These are phyloP conservation scores for Pogonognathellus flavescens DNA, from an alignment of 1,140 invertebrate species.

Conservation along the genomic window DNA sequence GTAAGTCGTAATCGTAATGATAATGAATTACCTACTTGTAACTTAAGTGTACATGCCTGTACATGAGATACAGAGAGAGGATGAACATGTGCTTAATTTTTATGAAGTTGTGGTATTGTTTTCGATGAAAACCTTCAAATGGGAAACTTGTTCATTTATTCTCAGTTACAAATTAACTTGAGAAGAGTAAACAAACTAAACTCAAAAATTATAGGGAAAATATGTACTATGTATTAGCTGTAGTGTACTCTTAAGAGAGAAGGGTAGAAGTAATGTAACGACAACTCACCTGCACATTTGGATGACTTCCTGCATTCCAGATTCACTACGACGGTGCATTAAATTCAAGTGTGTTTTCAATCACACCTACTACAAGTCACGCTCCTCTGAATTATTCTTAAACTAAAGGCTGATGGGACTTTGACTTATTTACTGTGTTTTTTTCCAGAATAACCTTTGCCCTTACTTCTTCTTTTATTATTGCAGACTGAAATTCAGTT, in stretches of 20 bases:
- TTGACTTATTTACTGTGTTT: neutral
- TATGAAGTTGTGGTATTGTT: neutral
- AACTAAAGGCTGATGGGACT: neutral
- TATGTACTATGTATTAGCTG: neutral
- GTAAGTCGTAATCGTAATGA: neutral
- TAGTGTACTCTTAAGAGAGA: too few relatives aligned
- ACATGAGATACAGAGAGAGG: neutral
- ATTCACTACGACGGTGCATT: constrained; percentile 55
- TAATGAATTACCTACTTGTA: neutral
- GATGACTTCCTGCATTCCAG: constrained; percentile 66
- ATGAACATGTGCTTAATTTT: constrained; percentile 22
- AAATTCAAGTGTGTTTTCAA: constrained; percentile 45
- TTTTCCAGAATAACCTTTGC: neutral
- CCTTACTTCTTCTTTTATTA: neutral
- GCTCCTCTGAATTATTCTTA: constrained; percentile 14
- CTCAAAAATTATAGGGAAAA: constrained; percentile 15
- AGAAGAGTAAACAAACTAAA: neutral
- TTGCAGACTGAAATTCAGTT: neutral
- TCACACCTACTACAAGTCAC: constrained; percentile 43
- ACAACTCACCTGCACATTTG: constrained; percentile 64
- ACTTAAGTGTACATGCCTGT: too few relatives aligned
- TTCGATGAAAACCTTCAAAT: constrained; percentile 10
- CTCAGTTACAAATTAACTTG: neutral
- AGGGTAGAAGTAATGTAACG: neutral
- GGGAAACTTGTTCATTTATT: constrained; percentile 4